Evolutionary conservation across 1,140 invertebrate genomes (phyloP), one percentile per base, ranked within the genome.

Genomic region (Leptinotarsa lineolata): DNA sequence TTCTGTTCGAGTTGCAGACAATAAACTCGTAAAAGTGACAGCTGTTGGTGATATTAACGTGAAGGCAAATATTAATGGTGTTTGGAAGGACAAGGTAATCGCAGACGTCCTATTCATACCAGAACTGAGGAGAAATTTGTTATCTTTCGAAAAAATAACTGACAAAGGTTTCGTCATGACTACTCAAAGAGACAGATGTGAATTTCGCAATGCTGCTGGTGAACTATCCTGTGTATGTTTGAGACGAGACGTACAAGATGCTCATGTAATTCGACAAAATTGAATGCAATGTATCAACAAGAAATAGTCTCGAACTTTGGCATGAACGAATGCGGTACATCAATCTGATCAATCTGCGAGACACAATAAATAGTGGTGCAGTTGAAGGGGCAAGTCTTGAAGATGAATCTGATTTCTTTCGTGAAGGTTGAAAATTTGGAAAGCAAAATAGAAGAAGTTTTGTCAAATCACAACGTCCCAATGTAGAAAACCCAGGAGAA

Each of bases 321-420:
- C 78, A 79, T 63, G 69, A 74, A 30, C 68, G 78, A 45, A 18
- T 82, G 22, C 76, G 78, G 21, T 80, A 82, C 13, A 13, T 46
- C 45, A 46, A 46, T 46, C 13, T 46, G 45, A 46, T 6, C 13
- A 5, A 46, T 46, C 5, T 46, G 5, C 5, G 13, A 46, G 45
- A 13, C 13, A 46, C 45, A 6, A 46, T 46, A 46, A 46, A 46
- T n/a, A 46, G 45, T 13, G 45, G 45, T 13, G 45, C 45, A 46
- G 45, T 46, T 46, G 45, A 46, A 46, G 45, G 45, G 13, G 45
- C 45, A 46, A 5, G 45, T 13, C 5, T 46, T 46, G 13, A 5
- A 46, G 13, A 6, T 46, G 5, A 46, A 46, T 46, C 45, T 6
- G 13, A 46, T 46, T 13, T 5, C 45, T 13, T 13, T 13, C 5